phyloP scores from a whole-genome alignment of 1,140 invertebrate genomes.

The Neotoxoptera formosana region DNA sequence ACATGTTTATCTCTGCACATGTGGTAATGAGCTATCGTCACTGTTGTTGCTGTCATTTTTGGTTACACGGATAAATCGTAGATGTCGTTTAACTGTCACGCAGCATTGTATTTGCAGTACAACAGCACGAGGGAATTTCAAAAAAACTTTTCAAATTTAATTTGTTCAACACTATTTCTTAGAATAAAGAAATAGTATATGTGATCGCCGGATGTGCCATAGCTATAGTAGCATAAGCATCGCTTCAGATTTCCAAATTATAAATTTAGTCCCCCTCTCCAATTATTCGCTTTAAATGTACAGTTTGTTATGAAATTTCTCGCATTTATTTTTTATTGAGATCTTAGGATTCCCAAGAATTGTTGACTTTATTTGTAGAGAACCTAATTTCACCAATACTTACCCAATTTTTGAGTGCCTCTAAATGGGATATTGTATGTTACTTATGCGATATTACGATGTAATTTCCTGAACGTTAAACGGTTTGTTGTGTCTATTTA shows the following conservation, averaged over 20 bases:
- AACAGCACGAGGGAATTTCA: too few relatives aligned
- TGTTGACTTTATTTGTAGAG: neutral
- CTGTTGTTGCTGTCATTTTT: neutral
- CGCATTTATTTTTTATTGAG: neutral
- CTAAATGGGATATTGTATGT: neutral
- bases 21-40: neutral
- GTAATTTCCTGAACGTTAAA: neutral
- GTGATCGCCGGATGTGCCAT: too few relatives aligned
- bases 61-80: neutral
- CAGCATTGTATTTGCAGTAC: too few relatives aligned
- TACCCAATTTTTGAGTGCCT: neutral
- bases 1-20: neutral
- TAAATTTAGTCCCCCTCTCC: neutral
- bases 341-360: neutral
- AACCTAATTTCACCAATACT: neutral
- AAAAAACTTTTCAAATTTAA: too few relatives aligned
- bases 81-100: too few relatives aligned
- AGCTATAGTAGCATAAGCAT: too few relatives aligned
- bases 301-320: neutral
- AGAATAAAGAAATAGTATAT: too few relatives aligned
- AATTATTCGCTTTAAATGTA: neutral
- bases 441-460: neutral
- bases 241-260: neutral
- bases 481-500: constrained; percentile 64
- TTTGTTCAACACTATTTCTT: too few relatives aligned